A percentile compares a stretch with the other conserved stretches of the same genome.
Evolutionary conservation across 2,888 invertebrate species (phyloP).

Genomic region (Drosophila paranaensis): DNA sequence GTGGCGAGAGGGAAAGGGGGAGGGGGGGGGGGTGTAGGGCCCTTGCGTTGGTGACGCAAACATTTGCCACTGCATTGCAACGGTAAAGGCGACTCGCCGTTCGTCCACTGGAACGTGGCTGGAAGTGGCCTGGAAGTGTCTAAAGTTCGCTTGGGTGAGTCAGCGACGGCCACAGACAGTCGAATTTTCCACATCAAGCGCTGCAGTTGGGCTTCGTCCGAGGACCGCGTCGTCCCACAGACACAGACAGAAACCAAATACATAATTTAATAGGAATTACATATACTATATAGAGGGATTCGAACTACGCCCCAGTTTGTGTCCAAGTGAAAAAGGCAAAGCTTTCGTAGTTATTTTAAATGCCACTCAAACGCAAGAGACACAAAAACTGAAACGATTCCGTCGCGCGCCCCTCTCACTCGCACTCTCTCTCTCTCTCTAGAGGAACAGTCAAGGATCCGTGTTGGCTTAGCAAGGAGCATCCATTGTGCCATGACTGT

Average conservation of each 20-base stretch:
- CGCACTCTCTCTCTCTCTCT: too few species aligned
- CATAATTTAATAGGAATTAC: conserved; percentile 7
- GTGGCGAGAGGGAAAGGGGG: too few species aligned
- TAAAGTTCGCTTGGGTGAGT: conserved; percentile 31
- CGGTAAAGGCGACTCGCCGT: not conserved
- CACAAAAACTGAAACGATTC: conserved; percentile 57
- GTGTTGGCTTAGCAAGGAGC: conserved; percentile 40
- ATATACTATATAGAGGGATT: not conserved
- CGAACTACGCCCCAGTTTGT: conserved; percentile 4
- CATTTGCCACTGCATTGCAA: conserved; percentile 20
- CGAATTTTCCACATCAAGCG: conserved; percentile 51
- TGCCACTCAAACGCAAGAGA: conserved; percentile 72
- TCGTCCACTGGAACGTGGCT: conserved; percentile 47
- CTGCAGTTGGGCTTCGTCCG: conserved; percentile 31
- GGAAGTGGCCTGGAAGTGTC: conserved; percentile 57
- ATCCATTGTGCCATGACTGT: conserved; percentile 72
- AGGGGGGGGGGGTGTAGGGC: too few species aligned
- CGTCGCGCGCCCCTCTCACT: not conserved
- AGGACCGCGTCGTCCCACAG: conserved; percentile 1
- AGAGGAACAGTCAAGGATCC: not conserved
- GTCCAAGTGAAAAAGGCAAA: not conserved
- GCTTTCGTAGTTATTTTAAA: conserved; percentile 47
- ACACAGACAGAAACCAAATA: conserved; percentile 19
- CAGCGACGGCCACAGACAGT: conserved; percentile 47
- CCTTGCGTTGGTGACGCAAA: conserved; percentile 36